These are phyloP conservation scores for Pagrus major DNA, from an alignment of 2,113 vertebrate genomes.

Conservation along the genomic window DNA sequence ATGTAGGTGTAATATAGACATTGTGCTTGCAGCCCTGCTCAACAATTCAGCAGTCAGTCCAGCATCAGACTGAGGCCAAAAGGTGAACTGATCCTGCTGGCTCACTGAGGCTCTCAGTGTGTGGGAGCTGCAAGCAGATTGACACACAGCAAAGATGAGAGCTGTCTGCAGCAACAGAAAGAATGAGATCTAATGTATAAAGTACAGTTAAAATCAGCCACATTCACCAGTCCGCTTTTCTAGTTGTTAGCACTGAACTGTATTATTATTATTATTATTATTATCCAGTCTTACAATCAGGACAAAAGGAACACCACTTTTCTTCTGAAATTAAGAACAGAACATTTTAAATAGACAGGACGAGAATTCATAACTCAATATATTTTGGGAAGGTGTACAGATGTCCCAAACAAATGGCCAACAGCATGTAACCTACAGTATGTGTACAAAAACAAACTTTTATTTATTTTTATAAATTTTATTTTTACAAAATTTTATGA, in stretches of 20 bases:
- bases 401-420: neutral
- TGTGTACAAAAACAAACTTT: neutral
- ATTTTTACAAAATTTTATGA: neutral
- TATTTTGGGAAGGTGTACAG: neutral
- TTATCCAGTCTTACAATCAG: neutral
- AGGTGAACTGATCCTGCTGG: slow-evolving; percentile 41
- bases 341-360: neutral
- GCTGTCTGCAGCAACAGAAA: neutral
- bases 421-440: too few relatives aligned
- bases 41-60: slow-evolving; percentile 17
- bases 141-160: slow-evolving; percentile 25
- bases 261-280: too few relatives aligned
- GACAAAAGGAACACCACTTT: neutral
- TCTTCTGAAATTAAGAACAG: neutral
- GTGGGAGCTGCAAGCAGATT: slow-evolving; percentile 8
- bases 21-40: neutral
- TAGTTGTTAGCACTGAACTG: neutral
- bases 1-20: neutral
- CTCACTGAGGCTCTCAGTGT: slow-evolving; percentile 1
- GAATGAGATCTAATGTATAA: neutral
- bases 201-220: neutral
- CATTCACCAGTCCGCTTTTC: neutral
- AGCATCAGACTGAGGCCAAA: slow-evolving; percentile 32
- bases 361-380: neutral
- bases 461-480: too few relatives aligned